phyloP scores from a whole-genome alignment of 2,888 invertebrate species.

The Drosophila niveifrons region DNA sequence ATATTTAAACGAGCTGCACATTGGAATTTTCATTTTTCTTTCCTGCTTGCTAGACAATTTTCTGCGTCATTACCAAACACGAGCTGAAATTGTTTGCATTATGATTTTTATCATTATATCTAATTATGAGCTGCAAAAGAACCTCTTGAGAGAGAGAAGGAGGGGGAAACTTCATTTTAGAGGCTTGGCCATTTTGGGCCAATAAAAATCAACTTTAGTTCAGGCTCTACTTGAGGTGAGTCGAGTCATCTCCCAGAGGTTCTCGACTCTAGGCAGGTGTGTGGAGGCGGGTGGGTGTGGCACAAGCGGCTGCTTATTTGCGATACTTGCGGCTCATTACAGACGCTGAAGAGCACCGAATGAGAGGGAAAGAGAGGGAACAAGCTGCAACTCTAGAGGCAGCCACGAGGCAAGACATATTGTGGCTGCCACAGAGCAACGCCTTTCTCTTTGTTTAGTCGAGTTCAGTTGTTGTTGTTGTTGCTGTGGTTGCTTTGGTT shows the following conservation, averaged over 20 bases:
- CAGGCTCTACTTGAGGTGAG: constrained; percentile 42
- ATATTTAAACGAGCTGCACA: constrained; percentile 55
- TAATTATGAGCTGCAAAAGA: constrained; percentile 64
- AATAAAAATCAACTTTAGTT: constrained; percentile 48
- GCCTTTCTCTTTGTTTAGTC: constrained; percentile 74
- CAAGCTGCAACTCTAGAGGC: neutral
- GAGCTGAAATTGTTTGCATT: constrained; percentile 69
- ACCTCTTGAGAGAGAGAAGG: neutral
- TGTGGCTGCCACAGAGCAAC: constrained; percentile 58
- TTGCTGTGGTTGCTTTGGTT: constrained; percentile 5
- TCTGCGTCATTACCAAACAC: constrained; percentile 58
- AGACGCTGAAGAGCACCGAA: constrained; percentile 35
- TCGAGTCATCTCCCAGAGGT: constrained; percentile 30
- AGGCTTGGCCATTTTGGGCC: constrained; percentile 68
- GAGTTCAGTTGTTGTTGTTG: constrained; percentile 18
- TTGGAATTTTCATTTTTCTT: constrained; percentile 1
- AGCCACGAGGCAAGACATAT: constrained; percentile 31
- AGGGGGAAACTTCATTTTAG: constrained; percentile 31
- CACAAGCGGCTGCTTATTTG: constrained; percentile 63
- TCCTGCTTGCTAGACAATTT: constrained; percentile 58
- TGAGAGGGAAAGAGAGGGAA: constrained; percentile 14
- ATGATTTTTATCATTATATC: constrained; percentile 78
- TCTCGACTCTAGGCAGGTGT: constrained; percentile 43
- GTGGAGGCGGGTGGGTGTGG: constrained; percentile 60
- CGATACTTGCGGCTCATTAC: constrained; percentile 69